These are phyloP conservation scores for Nymphalis polychloros DNA, from an alignment of 2,888 invertebrate genomes.

Conservation along the genomic window DNA sequence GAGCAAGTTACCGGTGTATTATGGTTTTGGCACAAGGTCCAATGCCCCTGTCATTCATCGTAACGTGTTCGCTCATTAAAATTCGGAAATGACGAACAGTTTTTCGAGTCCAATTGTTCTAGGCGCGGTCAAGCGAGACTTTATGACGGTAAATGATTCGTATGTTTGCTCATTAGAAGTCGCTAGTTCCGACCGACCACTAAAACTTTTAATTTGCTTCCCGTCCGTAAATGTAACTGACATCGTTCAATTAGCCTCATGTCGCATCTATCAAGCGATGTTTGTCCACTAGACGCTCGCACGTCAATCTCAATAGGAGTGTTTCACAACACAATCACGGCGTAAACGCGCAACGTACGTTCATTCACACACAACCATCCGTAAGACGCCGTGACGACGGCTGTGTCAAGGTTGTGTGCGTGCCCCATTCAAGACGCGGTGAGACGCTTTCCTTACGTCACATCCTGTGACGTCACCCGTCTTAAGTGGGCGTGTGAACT, in stretches of 20 bases:
- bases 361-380: conserved; percentile 67
- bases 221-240: conserved; percentile 58
- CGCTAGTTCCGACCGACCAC: conserved; percentile 46
- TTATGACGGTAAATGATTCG: conserved; percentile 54
- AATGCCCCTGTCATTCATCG: conserved; percentile 71
- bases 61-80: conserved; percentile 67
- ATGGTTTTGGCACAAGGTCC: conserved; percentile 72
- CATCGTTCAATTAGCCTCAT: conserved; percentile 65
- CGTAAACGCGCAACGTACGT: conserved; percentile 61
- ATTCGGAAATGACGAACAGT: conserved; percentile 78
- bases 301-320: conserved; percentile 68
- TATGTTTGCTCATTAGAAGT: conserved; percentile 59
- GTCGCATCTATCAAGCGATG: conserved; percentile 56
- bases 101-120: conserved; percentile 68
- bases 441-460: conserved; percentile 67
- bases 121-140: conserved; percentile 67
- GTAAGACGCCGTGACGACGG: conserved; percentile 43
- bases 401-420: conserved; percentile 56
- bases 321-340: conserved; percentile 56
- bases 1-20: conserved; percentile 51
- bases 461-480: conserved; percentile 71
- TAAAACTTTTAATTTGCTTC: conserved; percentile 55
- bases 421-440: conserved; percentile 68
- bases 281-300: conserved; percentile 55
- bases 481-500: conserved; percentile 74